Conservation (phyloP, 2,888 invertebrate species). For the Agrenia bidenticulata region DNA sequence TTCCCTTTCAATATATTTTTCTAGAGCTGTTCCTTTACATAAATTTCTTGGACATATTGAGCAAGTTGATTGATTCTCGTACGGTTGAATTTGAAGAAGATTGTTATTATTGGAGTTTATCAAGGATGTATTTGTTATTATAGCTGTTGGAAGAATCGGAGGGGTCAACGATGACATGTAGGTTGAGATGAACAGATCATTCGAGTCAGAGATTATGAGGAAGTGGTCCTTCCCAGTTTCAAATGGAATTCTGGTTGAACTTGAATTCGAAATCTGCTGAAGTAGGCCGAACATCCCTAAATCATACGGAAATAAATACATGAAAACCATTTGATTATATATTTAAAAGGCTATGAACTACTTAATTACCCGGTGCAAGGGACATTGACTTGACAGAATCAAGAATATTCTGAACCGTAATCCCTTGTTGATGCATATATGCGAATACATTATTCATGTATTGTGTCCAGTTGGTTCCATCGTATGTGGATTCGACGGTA, state of each 20-base stretch:
- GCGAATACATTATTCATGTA: constrained; percentile 74
- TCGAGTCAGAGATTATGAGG: constrained; percentile 77
- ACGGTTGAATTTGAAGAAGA: constrained; percentile 28
- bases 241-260: too few relatives aligned
- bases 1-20: constrained; percentile 64
- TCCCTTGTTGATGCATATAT: constrained; percentile 58
- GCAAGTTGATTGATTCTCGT: constrained; percentile 28
- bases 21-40: constrained; percentile 71
- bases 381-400: constrained; percentile 26
- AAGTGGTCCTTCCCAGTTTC: constrained; percentile 54
- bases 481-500: constrained; percentile 61
- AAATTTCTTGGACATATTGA: constrained; percentile 63
- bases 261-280: background rate
- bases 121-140: constrained; percentile 26
- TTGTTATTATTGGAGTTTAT: background rate
- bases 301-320: too few relatives aligned
- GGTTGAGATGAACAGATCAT: constrained; percentile 42
- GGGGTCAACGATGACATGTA: constrained; percentile 13
- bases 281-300: background rate
- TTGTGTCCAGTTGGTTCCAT: constrained; percentile 67
- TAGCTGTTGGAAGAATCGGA: constrained; percentile 21
- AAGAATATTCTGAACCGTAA: constrained; percentile 31
- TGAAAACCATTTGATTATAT: too few relatives aligned
- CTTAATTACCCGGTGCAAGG: constrained; percentile 32
- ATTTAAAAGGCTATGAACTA: too few relatives aligned